Evolutionary conservation across 2,888 invertebrate species (phyloP), one percentile per base, ranked within the genome.

Genomic region (Trichogramma dendrolimi): DNA sequence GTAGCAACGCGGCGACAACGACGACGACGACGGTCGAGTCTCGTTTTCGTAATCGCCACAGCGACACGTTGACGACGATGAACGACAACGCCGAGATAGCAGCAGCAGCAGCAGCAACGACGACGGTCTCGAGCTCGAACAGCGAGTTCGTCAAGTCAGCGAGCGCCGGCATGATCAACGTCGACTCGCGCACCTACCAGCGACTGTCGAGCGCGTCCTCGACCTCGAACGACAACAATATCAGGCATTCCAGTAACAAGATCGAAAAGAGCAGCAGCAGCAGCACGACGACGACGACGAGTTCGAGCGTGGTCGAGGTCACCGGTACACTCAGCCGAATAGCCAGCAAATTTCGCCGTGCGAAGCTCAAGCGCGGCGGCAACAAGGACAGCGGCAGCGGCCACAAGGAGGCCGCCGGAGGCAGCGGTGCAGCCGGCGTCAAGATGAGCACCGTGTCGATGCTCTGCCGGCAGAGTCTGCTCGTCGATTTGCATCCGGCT

Each of bases 81-180:
- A 50, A 11, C 4, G 57, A 62, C 10, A n/a, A 63, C 10, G 58
- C 57, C 48, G 56, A 51, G 39, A 27, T 3, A 27, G 3, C 27
- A 27, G 3, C 27, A 27, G 27, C 27, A 27, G 27, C 27, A 27
- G 27, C 27, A 27, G 3, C 27, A 27, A 3, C 27, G 27, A 43
- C 57, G 42, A 61, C 51, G n/a, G 58, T 10, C 52, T 65, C 48
- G 55, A 11, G 27, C 4, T 58, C 63, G 7, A 62, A 68, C 11
- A 50, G 66, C 4, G 75, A 81, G 6, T 76, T 89, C n/a, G 83
- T 86, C 0, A 88, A 91, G 70, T 90, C 89, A 42, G 86, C 87
- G 0, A 90, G 90, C 67, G 90, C 86, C 0, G 90, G 90, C n/a
- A 89, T 90, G 85, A 88, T 90, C 61, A 87, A 87, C 69, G 82